A percentile compares a stretch with the other conserved stretches of the same genome.
Conservation (phyloP, 2,113 vertebrate species). For the Alosa alosa region DNA sequence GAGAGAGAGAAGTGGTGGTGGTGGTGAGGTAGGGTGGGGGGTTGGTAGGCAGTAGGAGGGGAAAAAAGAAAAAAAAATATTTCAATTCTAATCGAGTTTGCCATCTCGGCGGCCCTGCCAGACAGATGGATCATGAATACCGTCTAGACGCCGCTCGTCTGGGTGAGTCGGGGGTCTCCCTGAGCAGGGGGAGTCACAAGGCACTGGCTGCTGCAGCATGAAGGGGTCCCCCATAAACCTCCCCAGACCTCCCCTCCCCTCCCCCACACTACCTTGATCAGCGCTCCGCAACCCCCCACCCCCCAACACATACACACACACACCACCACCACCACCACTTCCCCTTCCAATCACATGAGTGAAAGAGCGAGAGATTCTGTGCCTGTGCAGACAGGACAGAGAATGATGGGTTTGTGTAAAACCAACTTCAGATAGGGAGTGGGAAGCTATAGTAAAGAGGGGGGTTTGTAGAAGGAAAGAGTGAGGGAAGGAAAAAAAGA, state of each 20-base stretch:
- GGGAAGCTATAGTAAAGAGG: not conserved
- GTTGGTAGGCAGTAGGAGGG: not conserved
- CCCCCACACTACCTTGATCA: not conserved
- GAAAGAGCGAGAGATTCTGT: slow-evolving; percentile 30
- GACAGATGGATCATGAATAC: slow-evolving; percentile 99
- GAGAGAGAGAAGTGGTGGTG: slow-evolving; percentile 11
- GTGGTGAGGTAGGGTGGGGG: slow-evolving; percentile 10
- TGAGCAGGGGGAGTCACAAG: slow-evolving; percentile 19
- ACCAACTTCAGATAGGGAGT: not conserved
- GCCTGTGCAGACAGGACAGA: slow-evolving; percentile 13
- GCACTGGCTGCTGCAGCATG: slow-evolving; percentile 33
- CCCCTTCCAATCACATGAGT: slow-evolving; percentile 31
- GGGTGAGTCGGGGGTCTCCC: slow-evolving; percentile 76
- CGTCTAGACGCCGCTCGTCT: slow-evolving; percentile 91
- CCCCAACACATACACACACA: slow-evolving; percentile 20
- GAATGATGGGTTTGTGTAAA: not conserved
- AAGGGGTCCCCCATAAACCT: slow-evolving; percentile 31
- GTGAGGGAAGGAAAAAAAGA: not conserved
- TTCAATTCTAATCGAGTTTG: slow-evolving; percentile 16
- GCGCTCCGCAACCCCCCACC: not conserved
- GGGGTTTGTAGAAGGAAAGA: not conserved
- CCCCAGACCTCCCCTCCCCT: slow-evolving; percentile 25
- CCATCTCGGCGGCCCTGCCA: slow-evolving; percentile 59
- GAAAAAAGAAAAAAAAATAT: not conserved
- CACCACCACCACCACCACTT: slow-evolving; percentile 11